phyloP scores from a whole-genome alignment of 2,888 invertebrate species.

The Teleogryllus oceanicus region DNA sequence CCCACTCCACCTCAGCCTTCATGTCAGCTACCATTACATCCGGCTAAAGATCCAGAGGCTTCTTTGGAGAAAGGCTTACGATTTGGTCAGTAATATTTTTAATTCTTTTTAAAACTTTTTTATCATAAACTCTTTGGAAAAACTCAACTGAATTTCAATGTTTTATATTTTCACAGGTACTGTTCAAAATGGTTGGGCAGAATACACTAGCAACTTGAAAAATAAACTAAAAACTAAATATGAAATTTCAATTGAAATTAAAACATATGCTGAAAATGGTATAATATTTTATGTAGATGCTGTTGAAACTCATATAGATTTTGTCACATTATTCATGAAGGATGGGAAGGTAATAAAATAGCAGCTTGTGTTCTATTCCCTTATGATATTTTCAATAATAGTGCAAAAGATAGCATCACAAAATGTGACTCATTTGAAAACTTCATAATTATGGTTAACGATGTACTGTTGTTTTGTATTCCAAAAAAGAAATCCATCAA shows the following conservation, averaged over 20 bases:
- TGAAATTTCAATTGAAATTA: constrained; percentile 75
- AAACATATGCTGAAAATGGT: constrained; percentile 72
- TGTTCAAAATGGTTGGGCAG: not conserved
- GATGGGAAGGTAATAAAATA: constrained; percentile 61
- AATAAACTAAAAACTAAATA: constrained; percentile 60
- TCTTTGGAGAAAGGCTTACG: constrained; percentile 6
- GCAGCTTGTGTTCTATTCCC: too few species aligned
- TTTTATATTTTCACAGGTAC: constrained; percentile 1
- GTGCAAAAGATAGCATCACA: too few species aligned
- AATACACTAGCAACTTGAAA: constrained; percentile 61
- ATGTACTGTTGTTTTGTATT: too few species aligned
- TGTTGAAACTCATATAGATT: constrained; percentile 61
- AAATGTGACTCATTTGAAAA: too few species aligned
- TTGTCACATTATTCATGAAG: constrained; percentile 70
- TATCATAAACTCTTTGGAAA: constrained; percentile 22
- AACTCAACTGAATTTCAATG: not conserved
- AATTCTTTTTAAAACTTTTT: constrained; percentile 29
- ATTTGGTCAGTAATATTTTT: not conserved
- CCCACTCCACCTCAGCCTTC: constrained; percentile 36
- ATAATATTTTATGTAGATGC: constrained; percentile 75
- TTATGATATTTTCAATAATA: too few species aligned
- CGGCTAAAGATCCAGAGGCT: constrained; percentile 47
- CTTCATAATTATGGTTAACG: too few species aligned
- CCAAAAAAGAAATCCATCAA: too few species aligned
- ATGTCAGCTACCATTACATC: constrained; percentile 56